A percentile compares a stretch with the other conserved stretches of the same genome.
These are phyloP conservation scores for Callimorpha dominula DNA, from an alignment of 2,888 invertebrate genomes.

Conservation along the genomic window DNA sequence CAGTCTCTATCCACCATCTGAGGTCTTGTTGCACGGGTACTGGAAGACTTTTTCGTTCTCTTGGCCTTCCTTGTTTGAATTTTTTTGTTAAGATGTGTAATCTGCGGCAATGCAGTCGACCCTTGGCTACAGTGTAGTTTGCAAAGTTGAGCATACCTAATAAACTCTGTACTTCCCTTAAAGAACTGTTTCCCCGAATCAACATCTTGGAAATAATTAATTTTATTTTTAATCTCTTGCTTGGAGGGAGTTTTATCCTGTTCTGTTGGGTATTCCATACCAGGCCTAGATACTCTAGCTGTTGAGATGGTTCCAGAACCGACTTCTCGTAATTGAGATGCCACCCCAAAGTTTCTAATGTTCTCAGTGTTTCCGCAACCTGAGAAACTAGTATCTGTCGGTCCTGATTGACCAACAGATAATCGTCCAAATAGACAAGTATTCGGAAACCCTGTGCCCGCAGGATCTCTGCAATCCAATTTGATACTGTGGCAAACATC, in stretches of 20 bases:
- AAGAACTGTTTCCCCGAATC: background rate
- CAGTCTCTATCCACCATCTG: slow-evolving; percentile 18
- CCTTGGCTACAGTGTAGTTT: slow-evolving; percentile 5
- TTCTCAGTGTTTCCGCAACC: too few species aligned
- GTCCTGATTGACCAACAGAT: too few species aligned
- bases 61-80: slow-evolving; percentile 23
- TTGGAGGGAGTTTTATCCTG: background rate
- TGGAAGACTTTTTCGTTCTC: slow-evolving; percentile 25
- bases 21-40: slow-evolving; percentile 11
- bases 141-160: slow-evolving; percentile 41
- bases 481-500: too few species aligned
- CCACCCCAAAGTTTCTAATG: too few species aligned
- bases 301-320: slow-evolving; percentile 23
- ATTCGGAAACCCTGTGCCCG: too few species aligned
- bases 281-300: slow-evolving; percentile 28
- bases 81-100: slow-evolving; percentile 30
- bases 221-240: background rate
- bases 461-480: too few species aligned
- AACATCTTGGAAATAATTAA: background rate
- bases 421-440: too few species aligned
- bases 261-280: slow-evolving; percentile 9
- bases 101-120: slow-evolving; percentile 31
- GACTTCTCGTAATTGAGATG: slow-evolving; percentile 38
- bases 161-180: slow-evolving; percentile 14
- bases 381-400: too few species aligned